Evolutionary conservation across 2,113 vertebrate species (phyloP).

Genomic region (Myodes glareolus): DNA sequence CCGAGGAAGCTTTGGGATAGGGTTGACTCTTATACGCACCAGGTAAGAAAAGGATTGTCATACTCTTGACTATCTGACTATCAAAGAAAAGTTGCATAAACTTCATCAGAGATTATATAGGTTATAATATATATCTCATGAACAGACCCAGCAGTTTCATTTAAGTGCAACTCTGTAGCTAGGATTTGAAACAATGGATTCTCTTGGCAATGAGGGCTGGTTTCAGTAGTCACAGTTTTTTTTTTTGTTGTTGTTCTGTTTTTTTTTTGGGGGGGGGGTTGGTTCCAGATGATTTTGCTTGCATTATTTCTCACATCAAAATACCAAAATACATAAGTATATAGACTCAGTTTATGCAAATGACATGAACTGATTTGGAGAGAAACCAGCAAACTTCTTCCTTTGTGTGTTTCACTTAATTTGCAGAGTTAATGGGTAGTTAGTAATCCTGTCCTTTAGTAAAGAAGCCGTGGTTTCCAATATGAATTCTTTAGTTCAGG

Average conservation of each 20-base stretch:
- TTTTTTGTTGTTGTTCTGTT: slow-evolving; percentile 7
- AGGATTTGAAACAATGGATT: not conserved
- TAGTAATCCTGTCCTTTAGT: slow-evolving; percentile 32
- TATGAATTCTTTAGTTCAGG: slow-evolving; percentile 36
- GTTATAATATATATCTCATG: not conserved
- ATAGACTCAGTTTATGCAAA: slow-evolving; percentile 9
- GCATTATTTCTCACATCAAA: slow-evolving; percentile 26
- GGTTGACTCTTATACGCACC: not conserved
- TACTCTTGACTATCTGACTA: not conserved
- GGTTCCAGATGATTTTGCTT: slow-evolving; percentile 19
- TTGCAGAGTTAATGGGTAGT: slow-evolving; percentile 27
- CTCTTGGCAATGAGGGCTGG: not conserved
- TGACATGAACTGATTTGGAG: not conserved
- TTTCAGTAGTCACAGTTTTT: not conserved
- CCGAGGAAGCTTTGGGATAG: not conserved
- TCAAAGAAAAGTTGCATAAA: not conserved
- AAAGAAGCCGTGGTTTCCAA: not conserved
- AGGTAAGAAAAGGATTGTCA: not conserved
- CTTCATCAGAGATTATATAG: not conserved
- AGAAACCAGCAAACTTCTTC: slow-evolving; percentile 1
- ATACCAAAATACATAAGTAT: not conserved
- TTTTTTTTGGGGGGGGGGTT: too few species aligned
- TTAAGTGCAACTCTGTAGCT: slow-evolving; percentile 14
- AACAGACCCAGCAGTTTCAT: not conserved
- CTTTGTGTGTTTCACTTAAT: not conserved